Evolutionary conservation across 1,140 invertebrate genomes (phyloP).

Genomic region (Galleria mellonella): DNA sequence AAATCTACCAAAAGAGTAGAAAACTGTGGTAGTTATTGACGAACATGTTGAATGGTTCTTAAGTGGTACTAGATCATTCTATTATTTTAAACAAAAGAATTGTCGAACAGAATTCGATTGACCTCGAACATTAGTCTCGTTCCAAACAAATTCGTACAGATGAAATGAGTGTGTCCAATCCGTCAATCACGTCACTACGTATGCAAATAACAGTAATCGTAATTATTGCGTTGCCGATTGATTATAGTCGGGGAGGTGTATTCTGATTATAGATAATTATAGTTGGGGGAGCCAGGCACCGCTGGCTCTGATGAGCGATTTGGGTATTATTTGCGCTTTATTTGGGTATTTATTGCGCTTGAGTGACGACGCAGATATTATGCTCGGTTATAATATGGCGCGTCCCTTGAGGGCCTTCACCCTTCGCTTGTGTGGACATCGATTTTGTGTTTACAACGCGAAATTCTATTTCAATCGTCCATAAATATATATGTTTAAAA

Average conservation of each 20-base stretch:
- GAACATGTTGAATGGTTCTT: no score
- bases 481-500: no score
- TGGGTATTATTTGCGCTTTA: conserved; percentile 76
- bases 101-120: no score
- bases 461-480: no score
- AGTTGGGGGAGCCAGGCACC: conserved; percentile 48
- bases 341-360: conserved; percentile 75
- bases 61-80: no score
- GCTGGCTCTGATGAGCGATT: conserved; percentile 70
- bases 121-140: no score
- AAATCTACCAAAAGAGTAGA: no score
- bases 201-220: conserved; percentile 5
- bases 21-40: no score
- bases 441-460: not conserved
- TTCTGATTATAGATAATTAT: conserved; percentile 70
- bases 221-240: not conserved
- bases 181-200: not conserved
- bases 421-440: conserved; percentile 35
- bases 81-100: no score
- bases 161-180: not conserved
- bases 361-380: conserved; percentile 73
- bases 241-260: conserved; percentile 18
- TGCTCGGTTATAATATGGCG: conserved; percentile 50
- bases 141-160: no score
- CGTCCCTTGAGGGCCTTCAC: conserved; percentile 48